A percentile compares a stretch with the other conserved stretches of the same genome.
phyloP scores from a whole-genome alignment of 2,888 invertebrate genomes.

The Stenodera caucasica region DNA sequence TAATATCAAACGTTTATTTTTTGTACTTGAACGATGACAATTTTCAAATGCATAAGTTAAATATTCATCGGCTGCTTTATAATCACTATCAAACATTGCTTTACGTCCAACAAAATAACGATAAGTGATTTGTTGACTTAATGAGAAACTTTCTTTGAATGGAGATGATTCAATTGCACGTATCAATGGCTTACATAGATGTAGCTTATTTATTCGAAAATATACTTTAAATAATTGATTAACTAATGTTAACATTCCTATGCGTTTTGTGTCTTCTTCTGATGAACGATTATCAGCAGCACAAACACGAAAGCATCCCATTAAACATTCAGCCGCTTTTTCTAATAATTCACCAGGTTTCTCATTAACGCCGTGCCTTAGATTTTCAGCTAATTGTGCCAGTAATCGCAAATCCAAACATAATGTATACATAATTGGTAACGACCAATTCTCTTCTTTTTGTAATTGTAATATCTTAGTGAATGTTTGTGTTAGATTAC shows the following conservation, averaged over 20 bases:
- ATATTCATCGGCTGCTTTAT: constrained; percentile 89
- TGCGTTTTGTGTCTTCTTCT: constrained; percentile 89
- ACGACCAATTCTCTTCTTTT: constrained; percentile 95
- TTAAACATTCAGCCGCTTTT: constrained; percentile 90
- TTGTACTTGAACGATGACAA: constrained; percentile 77
- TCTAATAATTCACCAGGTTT: constrained; percentile 76
- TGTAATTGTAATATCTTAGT: constrained; percentile 81
- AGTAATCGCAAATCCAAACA: constrained; percentile 83
- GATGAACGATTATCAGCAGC: constrained; percentile 91
- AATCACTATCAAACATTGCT: constrained; percentile 98
- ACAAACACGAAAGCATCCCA: constrained; percentile 93
- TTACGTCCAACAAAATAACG: constrained; percentile 96
- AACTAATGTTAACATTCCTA: constrained; percentile 94
- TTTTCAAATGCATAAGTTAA: constrained; percentile 91
- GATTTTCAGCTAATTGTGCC: constrained; percentile 76
- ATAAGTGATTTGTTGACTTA: constrained; percentile 95
- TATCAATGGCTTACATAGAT: constrained; percentile 91
- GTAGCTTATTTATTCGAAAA: constrained; percentile 80
- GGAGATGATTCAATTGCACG: constrained; percentile 94
- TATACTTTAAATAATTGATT: constrained; percentile 95
- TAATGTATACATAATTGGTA: constrained; percentile 89
- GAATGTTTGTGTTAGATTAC: constrained; percentile 73
- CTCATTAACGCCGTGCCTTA: constrained; percentile 57
- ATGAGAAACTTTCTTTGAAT: constrained; percentile 84
- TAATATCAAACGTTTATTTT: constrained; percentile 89